Conservation (phyloP, 2,797 vertebrate species). For the Bovichtus variegatus region DNA sequence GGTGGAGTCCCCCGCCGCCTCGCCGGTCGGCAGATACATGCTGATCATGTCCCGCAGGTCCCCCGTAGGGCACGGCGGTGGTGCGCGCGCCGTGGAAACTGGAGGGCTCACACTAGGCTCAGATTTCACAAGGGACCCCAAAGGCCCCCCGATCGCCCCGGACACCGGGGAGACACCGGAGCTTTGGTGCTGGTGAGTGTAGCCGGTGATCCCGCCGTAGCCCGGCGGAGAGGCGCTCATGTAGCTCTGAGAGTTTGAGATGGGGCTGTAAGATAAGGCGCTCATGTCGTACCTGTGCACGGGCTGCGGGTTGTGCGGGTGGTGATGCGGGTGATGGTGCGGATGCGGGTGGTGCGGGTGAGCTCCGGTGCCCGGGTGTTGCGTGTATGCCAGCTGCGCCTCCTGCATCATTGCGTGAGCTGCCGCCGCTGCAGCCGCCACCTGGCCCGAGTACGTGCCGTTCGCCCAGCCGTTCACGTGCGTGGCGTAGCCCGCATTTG, state of each 20-base stretch:
- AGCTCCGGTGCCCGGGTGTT: conserved; percentile 91
- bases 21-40: conserved; percentile 91
- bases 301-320: conserved; percentile 92
- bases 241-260: conserved; percentile 96
- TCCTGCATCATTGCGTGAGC: conserved; percentile 99
- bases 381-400: conserved; percentile 94
- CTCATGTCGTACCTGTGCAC: conserved; percentile 95
- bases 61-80: conserved; percentile 89
- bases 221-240: conserved; percentile 95
- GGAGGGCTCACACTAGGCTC: conserved; percentile 94
- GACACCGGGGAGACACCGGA: conserved; percentile 87
- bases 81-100: conserved; percentile 87
- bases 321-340: conserved; percentile 89
- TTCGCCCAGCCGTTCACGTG: conserved; percentile 98
- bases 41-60: conserved; percentile 99
- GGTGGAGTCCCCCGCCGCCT: conserved; percentile 87
- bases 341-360: conserved; percentile 84
- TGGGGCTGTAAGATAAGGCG: conserved; percentile 93
- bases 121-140: conserved; percentile 93
- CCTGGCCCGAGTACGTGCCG: conserved; percentile 93
- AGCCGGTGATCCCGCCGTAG: conserved; percentile 92
- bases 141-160: conserved; percentile 89
- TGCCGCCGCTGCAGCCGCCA: conserved; percentile 93
- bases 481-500: conserved; percentile 87
- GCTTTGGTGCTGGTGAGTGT: conserved; percentile 88